phyloP scores from a whole-genome alignment of 2,797 vertebrate species.

The Myotis vivesi region DNA sequence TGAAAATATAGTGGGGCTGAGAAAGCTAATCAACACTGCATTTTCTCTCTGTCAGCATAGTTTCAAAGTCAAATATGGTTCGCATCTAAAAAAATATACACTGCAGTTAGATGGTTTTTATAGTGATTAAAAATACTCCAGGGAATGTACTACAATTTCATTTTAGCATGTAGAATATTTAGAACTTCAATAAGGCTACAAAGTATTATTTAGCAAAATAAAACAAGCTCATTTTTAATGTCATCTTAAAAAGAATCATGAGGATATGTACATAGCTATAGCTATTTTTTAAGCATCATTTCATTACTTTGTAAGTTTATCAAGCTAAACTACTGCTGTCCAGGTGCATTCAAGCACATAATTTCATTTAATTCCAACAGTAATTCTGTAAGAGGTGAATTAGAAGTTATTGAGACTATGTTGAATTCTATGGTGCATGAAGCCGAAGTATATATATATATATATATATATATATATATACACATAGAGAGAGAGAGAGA shows the following conservation, averaged over 20 bases:
- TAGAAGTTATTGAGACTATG: constrained; percentile 16
- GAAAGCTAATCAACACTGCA: constrained; percentile 43
- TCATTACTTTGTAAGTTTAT: constrained; percentile 57
- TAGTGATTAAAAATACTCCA: constrained; percentile 59
- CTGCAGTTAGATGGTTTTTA: constrained; percentile 47
- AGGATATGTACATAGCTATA: not conserved
- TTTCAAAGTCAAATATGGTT: constrained; percentile 65
- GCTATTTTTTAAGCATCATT: constrained; percentile 21
- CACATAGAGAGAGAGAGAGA: no score
- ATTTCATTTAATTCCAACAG: constrained; percentile 59
- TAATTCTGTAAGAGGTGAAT: constrained; percentile 42
- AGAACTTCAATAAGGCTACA: constrained; percentile 53
- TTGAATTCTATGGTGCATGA: not conserved
- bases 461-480: no score
- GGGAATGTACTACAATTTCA: constrained; percentile 55
- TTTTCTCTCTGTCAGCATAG: constrained; percentile 53
- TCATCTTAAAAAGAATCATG: constrained; percentile 44
- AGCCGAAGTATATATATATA: no score
- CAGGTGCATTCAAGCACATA: constrained; percentile 37
- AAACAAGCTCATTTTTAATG: constrained; percentile 50
- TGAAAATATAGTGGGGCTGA: constrained; percentile 46
- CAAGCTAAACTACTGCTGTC: constrained; percentile 28
- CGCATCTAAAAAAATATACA: constrained; percentile 38
- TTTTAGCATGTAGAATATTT: constrained; percentile 56
- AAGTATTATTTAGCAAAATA: constrained; percentile 47